A percentile compares a stretch with the other conserved stretches of the same genome.
Conservation (phyloP, 2,888 invertebrate species). For the Dryobota labecula region DNA sequence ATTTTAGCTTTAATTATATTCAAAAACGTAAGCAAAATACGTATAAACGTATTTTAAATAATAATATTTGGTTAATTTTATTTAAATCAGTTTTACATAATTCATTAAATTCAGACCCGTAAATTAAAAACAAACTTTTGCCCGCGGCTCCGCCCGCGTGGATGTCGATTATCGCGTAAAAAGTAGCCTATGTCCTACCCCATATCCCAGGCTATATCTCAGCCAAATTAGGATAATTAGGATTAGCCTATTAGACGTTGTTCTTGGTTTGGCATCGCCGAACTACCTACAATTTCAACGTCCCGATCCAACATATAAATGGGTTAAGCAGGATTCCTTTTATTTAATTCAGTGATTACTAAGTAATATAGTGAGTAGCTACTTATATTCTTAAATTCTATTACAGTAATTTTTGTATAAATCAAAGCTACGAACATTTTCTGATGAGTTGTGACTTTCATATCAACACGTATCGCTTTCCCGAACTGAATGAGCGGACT, state of each 20-base stretch:
- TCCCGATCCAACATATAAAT: not conserved
- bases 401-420: no score
- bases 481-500: constrained; percentile 51
- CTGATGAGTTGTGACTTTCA: constrained; percentile 48
- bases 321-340: not conserved
- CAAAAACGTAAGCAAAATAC: not conserved
- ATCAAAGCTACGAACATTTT: constrained; percentile 24
- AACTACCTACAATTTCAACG: not conserved
- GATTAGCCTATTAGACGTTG: not conserved
- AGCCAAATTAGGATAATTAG: no score
- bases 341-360: not conserved
- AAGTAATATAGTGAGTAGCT: not conserved
- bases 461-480: constrained; percentile 56
- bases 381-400: constrained; percentile 6
- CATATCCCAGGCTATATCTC: no score
- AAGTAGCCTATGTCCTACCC: no score
- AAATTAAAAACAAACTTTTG: no score
- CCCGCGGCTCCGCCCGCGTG: no score
- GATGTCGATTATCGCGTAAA: no score
- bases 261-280: no score
- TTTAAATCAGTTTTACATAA: not conserved
- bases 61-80: not conserved
- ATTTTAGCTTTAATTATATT: no score
- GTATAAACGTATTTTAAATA: no score
- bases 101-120: not conserved